phyloP scores from a whole-genome alignment of 1,140 invertebrate species.

The Leptonema lineaticorne region DNA sequence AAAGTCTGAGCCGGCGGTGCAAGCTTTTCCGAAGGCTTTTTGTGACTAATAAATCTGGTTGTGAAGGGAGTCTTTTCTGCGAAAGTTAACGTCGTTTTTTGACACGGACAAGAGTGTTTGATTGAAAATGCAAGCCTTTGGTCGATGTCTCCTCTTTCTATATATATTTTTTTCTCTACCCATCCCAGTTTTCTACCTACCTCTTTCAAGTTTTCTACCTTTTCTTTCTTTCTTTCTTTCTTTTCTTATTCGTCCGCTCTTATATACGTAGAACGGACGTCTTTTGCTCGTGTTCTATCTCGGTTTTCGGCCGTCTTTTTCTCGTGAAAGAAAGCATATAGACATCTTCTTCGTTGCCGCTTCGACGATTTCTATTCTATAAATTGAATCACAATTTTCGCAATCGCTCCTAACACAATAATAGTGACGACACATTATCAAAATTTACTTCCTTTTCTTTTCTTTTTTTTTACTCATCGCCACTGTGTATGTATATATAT shows the following conservation, averaged over 20 bases:
- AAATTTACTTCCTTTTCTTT: background rate
- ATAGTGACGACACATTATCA: background rate
- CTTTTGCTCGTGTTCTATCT: too few relatives aligned
- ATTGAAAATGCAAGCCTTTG: constrained; percentile 1
- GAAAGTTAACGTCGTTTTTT: background rate
- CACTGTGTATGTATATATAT: too few relatives aligned
- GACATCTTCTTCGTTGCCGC: too few relatives aligned
- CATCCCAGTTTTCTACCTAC: too few relatives aligned
- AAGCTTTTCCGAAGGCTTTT: background rate
- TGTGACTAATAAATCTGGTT: background rate
- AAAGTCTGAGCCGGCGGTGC: background rate
- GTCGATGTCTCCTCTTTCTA: background rate
- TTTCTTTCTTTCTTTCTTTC: too few relatives aligned
- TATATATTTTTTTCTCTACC: background rate
- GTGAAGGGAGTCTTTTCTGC: background rate
- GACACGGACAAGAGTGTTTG: background rate
- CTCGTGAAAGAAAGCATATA: too few relatives aligned
- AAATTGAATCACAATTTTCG: constrained; percentile 1
- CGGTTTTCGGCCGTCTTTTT: too few relatives aligned
- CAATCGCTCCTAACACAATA: background rate
- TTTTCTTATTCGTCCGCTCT: too few relatives aligned
- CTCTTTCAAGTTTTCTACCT: too few relatives aligned
- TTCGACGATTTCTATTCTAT: background rate
- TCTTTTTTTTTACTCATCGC: too few relatives aligned
- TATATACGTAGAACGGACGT: too few relatives aligned